A percentile compares a stretch with the other conserved stretches of the same genome.
Evolutionary conservation across 1,140 invertebrate species (phyloP).

Genomic region (Colletes latitarsis): DNA sequence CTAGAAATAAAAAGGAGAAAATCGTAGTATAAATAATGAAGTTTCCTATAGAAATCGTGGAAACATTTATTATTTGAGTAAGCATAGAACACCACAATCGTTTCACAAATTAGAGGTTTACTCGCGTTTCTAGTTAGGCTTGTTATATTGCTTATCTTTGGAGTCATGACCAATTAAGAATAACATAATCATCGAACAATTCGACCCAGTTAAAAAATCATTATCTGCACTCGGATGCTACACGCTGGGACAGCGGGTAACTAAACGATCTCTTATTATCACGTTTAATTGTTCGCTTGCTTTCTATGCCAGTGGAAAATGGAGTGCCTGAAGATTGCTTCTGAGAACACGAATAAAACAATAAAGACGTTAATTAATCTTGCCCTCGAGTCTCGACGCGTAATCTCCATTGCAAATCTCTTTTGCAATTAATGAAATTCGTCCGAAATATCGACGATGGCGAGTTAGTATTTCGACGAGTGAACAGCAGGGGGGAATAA

Average conservation of each 20-base stretch:
- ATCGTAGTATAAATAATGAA: background rate
- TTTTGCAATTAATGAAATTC: background rate
- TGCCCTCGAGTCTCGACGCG: no score
- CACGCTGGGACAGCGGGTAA: no score
- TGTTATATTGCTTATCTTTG: background rate
- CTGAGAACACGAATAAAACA: background rate
- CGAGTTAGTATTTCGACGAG: no score
- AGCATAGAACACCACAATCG: background rate
- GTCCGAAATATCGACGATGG: background rate
- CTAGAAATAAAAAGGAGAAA: background rate
- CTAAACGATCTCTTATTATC: background rate
- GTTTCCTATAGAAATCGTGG: slow-evolving; percentile 24
- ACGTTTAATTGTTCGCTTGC: background rate
- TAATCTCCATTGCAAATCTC: no score
- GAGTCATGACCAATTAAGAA: background rate
- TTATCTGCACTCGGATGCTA: background rate
- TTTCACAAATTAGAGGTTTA: background rate
- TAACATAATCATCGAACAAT: background rate
- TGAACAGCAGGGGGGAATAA: background rate
- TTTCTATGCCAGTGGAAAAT: background rate
- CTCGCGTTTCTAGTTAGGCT: background rate
- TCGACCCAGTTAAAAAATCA: background rate
- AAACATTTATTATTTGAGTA: background rate
- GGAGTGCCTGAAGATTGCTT: background rate
- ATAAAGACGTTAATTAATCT: slow-evolving; percentile 6